Evolutionary conservation across 2,888 invertebrate species (phyloP).

Genomic region (Ecliptopera silaceata): DNA sequence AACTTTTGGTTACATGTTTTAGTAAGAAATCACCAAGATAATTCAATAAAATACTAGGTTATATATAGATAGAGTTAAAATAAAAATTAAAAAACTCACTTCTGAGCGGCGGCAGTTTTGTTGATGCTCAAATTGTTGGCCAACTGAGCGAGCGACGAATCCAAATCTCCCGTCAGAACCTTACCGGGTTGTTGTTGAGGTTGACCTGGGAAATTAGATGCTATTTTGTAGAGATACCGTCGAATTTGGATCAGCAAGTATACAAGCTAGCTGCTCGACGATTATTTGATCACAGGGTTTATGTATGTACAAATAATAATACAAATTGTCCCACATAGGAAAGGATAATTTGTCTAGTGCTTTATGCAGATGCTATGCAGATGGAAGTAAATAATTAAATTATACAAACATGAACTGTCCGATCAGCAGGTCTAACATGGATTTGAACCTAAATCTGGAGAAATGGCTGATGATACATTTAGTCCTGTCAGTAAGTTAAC

Average conservation of each 20-base stretch:
- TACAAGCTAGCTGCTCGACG: no score
- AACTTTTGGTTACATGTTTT: no score
- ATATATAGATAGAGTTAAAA: conserved; percentile 1
- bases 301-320: no score
- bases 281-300: no score
- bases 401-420: background rate
- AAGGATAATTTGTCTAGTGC: no score
- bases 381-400: no score
- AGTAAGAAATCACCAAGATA: conserved; percentile 10
- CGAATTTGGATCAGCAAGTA: background rate
- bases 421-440: background rate
- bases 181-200: conserved; percentile 82
- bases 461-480: background rate
- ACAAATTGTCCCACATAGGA: no score
- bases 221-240: conserved; percentile 17
- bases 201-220: conserved; percentile 55
- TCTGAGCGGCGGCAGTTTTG: conserved; percentile 86
- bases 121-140: conserved; percentile 96
- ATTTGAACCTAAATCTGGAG: background rate
- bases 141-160: conserved; percentile 95
- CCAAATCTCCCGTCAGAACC: conserved; percentile 95
- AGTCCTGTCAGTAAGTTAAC: conserved; percentile 12
- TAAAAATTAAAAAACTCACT: conserved; percentile 80
- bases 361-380: no score
- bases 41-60: conserved; percentile 22